Conservation (phyloP, 2,888 invertebrate species). For the Luperina nickerlii region DNA sequence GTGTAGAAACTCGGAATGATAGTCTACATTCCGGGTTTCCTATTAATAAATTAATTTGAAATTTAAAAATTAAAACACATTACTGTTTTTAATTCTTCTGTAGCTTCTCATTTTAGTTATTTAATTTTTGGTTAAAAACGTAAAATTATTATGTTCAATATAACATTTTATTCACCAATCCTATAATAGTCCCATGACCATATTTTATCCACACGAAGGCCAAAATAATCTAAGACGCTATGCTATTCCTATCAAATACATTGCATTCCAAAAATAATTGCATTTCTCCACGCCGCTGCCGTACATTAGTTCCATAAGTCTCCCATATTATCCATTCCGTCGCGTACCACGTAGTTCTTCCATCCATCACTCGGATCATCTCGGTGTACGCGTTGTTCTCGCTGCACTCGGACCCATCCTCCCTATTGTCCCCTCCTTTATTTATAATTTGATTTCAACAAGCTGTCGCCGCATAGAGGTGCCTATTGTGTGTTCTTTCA, state of each 20-base stretch:
- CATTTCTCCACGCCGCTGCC: slow-evolving; percentile 47
- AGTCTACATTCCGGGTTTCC: not conserved
- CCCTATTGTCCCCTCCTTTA: slow-evolving; percentile 69
- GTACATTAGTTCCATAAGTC: slow-evolving; percentile 58
- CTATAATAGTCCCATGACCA: not conserved
- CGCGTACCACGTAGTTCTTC: slow-evolving; percentile 65
- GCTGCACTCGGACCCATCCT: slow-evolving; percentile 48
- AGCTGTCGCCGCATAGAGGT: slow-evolving; percentile 75
- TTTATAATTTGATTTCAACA: slow-evolving; percentile 85
- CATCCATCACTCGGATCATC: slow-evolving; percentile 72
- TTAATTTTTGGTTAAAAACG: not conserved
- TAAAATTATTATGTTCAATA: too few species aligned
- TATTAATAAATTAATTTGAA: not conserved
- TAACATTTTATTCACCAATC: not conserved
- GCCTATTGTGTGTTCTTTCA: slow-evolving; percentile 65
- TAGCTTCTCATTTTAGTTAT: not conserved
- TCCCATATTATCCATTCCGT: slow-evolving; percentile 65
- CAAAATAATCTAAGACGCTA: slow-evolving; percentile 17
- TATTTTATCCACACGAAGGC: not conserved
- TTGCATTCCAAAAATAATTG: slow-evolving; percentile 57
- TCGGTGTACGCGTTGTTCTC: slow-evolving; percentile 36
- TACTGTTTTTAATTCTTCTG: not conserved
- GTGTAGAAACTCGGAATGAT: not conserved
- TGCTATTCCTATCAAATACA: slow-evolving; percentile 19
- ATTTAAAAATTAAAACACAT: not conserved